Base-by-base conservation (phyloP, 1,140 invertebrate species). In the Oscheius sp. region DNA sequence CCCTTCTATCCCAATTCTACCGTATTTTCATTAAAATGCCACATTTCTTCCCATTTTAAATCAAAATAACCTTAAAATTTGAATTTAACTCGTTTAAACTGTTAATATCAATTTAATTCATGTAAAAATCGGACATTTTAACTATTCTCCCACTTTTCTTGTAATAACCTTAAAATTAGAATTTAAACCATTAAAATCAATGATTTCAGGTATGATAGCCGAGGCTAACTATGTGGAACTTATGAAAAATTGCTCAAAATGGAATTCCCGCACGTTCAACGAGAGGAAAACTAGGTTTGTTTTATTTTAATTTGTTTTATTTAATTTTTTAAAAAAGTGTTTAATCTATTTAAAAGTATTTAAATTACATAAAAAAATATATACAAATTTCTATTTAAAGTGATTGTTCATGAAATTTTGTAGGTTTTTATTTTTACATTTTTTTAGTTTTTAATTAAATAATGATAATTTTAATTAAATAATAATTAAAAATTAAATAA, bases 211-310 rank as follows among this genome's bases (percentile, higher is more conserved):
- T 55, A 82, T 82, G 83, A 79, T 82, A 36, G 46, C 72, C 26
- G 82, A 83, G 36, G 58, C 70, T 20, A 58, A 64, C 28, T 83
- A 83, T 62, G 76, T 82, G 36, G 83, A 83, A 49, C 62, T 78
- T 18, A 68, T 83, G 65, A 82, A 80, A 62, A 84, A 81, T 59
- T 83, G 82, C 70, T 65, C 71, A 29, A 80, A 83, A 73, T 83
- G 78, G 73, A 83, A 83, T 52, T 73, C 66, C 10, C 71, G 80
- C 18, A 80, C 65, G 23, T 75, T 36, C 45, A 55, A 62, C 23
- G 75, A 78, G 20, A 70, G 73, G 36, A 77, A 77, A n/a, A 77
- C 73, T 28, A 46, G 77, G 61, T 74, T 34, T 20, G 68, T 59
- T 32, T 73, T 80, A 29, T 82, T 80, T 61, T 45, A 42, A 38